phyloP scores from a whole-genome alignment of 1,140 invertebrate genomes.

The Diorhabda elongata region DNA sequence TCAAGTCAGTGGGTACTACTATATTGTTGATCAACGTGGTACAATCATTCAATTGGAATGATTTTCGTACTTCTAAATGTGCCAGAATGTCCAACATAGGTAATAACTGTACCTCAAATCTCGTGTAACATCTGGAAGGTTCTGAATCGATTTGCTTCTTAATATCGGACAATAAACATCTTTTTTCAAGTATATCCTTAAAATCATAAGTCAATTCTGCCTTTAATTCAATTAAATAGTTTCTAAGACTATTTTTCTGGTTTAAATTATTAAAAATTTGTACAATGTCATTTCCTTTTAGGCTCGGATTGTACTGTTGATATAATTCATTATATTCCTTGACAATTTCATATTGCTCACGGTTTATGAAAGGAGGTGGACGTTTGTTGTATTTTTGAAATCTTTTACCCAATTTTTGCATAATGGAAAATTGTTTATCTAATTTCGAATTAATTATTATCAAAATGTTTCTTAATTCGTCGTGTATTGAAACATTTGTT shows the following conservation, averaged over 20 bases:
- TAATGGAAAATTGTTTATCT: constrained; percentile 30
- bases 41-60: neutral
- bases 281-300: constrained; percentile 12
- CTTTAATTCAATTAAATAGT: constrained; percentile 23
- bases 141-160: constrained; percentile 6
- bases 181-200: constrained; percentile 11
- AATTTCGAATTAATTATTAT: constrained; percentile 30
- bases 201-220: constrained; percentile 23
- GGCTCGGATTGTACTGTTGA: constrained; percentile 23
- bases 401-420: constrained; percentile 35
- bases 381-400: constrained; percentile 34
- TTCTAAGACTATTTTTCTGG: constrained; percentile 13
- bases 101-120: constrained; percentile 20
- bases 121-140: neutral
- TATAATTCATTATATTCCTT: constrained; percentile 20
- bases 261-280: constrained; percentile 15
- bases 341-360: constrained; percentile 18
- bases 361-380: constrained; percentile 31
- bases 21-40: constrained; percentile 17
- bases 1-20: constrained; percentile 23
- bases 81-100: constrained; percentile 19
- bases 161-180: constrained; percentile 11
- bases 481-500: constrained; percentile 11
- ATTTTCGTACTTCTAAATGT: constrained; percentile 14
- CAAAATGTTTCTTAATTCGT: constrained; percentile 26